Evolutionary conservation across 2,888 invertebrate genomes (phyloP).

Genomic region (Hydriomena furcata): DNA sequence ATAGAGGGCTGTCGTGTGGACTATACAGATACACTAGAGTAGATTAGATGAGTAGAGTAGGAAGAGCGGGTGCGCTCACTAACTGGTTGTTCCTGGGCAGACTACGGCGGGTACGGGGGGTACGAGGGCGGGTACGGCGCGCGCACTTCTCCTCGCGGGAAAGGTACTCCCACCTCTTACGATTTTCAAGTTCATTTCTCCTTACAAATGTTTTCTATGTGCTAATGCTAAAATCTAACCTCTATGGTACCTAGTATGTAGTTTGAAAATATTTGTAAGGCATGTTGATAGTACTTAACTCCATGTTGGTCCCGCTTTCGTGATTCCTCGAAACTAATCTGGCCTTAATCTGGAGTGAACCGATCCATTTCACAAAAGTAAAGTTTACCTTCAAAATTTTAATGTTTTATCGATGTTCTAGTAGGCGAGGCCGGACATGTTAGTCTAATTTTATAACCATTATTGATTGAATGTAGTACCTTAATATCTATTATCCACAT

Average conservation of each 20-base stretch:
- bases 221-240: conserved; percentile 19
- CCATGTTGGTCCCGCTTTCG: conserved; percentile 46
- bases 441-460: conserved; percentile 11
- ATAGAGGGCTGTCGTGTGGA: neutral
- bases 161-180: conserved; percentile 86
- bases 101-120: conserved; percentile 94
- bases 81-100: conserved; percentile 85
- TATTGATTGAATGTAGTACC: conserved; percentile 8
- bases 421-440: conserved; percentile 37
- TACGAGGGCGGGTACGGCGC: conserved; percentile 95
- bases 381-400: conserved; percentile 2
- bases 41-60: neutral
- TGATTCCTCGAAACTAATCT: conserved; percentile 34
- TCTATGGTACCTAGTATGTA: conserved; percentile 13
- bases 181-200: conserved; percentile 30
- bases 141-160: conserved; percentile 93
- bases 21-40: neutral
- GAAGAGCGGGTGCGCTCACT: conserved; percentile 52
- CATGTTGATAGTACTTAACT: conserved; percentile 36
- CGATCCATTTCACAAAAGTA: neutral
- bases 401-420: conserved; percentile 11
- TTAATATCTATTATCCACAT: conserved; percentile 3
- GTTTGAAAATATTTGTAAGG: conserved; percentile 40
- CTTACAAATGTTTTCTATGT: conserved; percentile 32
- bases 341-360: conserved; percentile 21